Evolutionary conservation across 1,140 invertebrate genomes (phyloP), one percentile per base, ranked within the genome.

Genomic region (Calosoma granatense): DNA sequence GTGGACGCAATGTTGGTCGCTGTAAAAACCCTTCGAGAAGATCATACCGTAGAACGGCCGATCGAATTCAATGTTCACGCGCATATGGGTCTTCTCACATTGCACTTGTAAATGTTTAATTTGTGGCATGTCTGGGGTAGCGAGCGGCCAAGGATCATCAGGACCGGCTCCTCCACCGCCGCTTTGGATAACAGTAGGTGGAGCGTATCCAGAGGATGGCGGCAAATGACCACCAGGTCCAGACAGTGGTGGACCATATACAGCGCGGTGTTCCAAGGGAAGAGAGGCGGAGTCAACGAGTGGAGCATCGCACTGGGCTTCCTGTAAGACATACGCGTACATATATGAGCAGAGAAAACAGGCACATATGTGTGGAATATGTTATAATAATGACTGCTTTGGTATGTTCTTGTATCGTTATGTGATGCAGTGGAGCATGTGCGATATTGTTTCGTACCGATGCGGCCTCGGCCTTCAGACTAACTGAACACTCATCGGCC

Each of bases 1-100:
- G 66, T 96, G 92, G 36, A 95, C 90, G 70, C 92, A 96, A 65
- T 92, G 88, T 1, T 86, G 79, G 67, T 94, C 90, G 63, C 88
- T 92, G 73, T 93, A 94, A 75, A 87, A 89, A 23, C 87, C 90
- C 73, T 94, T 94, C 54, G 89, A 93, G 77, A 96, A 96, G 61
- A 96, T 93, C 84, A 95, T 93, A 2, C 93, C 93, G 71, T 94
- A 94, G 75, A 96, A 96, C 0, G 93, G 92, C 22, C 92, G 78
- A 69, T 95, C 92, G 74, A 96, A 95, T 70, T 94, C 90, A 63
- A 96, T 92, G 72, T 92, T 92, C 4, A 95, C 92, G 21, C 90
- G 78, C 92, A 96, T 96, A 67, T 92, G 87, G 39, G 92, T 94
- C 73, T 95, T 96, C 71, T 95, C 92, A 72, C 93, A 96, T 69